Conservation (phyloP, 2,888 invertebrate species). For the Ectemnius continuus region DNA sequence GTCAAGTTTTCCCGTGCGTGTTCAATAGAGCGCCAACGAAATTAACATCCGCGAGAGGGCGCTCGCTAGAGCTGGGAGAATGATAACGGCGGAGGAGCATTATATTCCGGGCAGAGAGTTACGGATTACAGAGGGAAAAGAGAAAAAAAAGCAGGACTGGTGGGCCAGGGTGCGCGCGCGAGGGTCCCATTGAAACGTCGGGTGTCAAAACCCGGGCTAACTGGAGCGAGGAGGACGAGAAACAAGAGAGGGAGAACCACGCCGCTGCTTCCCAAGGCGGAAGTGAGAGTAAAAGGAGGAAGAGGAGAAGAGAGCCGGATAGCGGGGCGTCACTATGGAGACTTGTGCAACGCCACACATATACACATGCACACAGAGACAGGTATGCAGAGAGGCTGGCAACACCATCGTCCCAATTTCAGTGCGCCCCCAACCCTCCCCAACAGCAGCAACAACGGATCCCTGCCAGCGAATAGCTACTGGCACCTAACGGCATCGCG, state of each 20-base stretch:
- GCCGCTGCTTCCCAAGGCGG: slow-evolving; percentile 3
- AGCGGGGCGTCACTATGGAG: slow-evolving; percentile 57
- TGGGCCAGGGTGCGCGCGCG: slow-evolving; percentile 1
- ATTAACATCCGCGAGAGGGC: too few species aligned
- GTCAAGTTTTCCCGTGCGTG: too few species aligned
- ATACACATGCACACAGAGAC: slow-evolving; percentile 6
- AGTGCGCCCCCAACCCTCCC: too few species aligned
- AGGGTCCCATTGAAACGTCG: not conserved
- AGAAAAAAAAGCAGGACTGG: not conserved
- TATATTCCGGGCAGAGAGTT: not conserved
- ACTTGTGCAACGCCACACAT: slow-evolving; percentile 30
- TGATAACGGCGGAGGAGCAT: not conserved
- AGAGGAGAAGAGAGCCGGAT: slow-evolving; percentile 26
- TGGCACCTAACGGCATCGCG: too few species aligned
- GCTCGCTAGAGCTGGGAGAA: too few species aligned
- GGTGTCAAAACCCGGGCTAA: not conserved
- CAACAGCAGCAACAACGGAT: too few species aligned
- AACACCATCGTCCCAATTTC: not conserved
- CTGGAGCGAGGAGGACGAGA: not conserved
- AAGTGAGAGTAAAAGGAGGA: not conserved
- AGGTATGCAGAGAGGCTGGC: too few species aligned
- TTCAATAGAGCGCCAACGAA: too few species aligned
- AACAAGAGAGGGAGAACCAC: not conserved
- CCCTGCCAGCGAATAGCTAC: too few species aligned
- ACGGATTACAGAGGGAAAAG: not conserved